These are phyloP conservation scores for Cheilosia impressa DNA, from an alignment of 2,888 invertebrate genomes.

Conservation along the genomic window DNA sequence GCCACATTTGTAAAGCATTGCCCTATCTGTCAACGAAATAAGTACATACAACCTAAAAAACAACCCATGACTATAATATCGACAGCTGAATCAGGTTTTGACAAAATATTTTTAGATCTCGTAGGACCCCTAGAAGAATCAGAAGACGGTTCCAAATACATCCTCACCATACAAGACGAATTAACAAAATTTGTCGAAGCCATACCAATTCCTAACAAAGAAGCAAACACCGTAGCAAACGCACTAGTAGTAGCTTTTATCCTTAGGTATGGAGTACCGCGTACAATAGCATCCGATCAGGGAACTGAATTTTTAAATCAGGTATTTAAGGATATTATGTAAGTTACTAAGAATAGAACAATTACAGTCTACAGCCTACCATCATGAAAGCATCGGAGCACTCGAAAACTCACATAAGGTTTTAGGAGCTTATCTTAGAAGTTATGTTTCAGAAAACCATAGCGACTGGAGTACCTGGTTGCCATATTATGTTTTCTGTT, in stretches of 20 bases:
- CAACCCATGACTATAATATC: neutral
- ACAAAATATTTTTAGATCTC: too few species aligned
- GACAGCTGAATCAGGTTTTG: neutral
- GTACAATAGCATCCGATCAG: neutral
- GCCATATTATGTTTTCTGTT: conserved; percentile 8
- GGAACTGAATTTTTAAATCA: neutral
- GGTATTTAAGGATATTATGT: neutral
- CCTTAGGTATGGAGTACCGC: neutral
- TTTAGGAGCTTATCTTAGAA: neutral
- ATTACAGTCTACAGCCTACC: neutral
- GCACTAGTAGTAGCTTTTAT: neutral
- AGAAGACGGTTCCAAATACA: neutral
- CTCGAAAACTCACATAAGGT: conserved; percentile 25
- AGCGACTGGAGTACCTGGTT: neutral
- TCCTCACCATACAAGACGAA: neutral
- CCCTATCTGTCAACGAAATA: neutral
- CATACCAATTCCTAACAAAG: neutral
- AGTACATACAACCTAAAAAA: neutral
- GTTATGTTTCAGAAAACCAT: conserved; percentile 24
- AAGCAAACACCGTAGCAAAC: neutral
- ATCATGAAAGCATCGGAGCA: conserved; percentile 20
- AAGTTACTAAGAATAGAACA: neutral
- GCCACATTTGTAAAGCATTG: neutral
- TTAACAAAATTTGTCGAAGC: neutral
- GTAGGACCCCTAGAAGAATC: too few species aligned